Conservation (phyloP, 2,797 vertebrate species). For the Ciconia nigra region DNA sequence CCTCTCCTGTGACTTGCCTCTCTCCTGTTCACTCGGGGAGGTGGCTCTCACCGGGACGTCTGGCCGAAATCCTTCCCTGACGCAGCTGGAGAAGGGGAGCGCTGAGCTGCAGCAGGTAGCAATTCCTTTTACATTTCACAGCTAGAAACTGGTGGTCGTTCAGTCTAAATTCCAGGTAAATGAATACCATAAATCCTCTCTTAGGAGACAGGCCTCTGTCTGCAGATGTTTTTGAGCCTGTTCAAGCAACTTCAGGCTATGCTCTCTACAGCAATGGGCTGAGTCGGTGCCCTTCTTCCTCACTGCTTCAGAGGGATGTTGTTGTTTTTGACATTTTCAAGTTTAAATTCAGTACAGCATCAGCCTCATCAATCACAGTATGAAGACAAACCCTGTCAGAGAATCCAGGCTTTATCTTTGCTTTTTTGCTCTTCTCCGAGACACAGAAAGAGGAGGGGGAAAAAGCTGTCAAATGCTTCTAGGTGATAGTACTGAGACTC, state of each 20-base stretch:
- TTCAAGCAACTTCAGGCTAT: not conserved
- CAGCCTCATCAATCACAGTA: not conserved
- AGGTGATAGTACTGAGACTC: not conserved
- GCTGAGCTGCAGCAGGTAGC: not conserved
- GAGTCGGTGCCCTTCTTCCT: not conserved
- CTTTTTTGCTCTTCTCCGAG: not conserved
- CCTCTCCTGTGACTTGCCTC: not conserved
- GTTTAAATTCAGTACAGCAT: not conserved
- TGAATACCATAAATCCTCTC: not conserved
- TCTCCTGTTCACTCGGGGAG: not conserved
- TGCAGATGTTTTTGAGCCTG: not conserved
- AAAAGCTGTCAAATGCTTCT: not conserved
- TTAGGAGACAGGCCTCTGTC: not conserved
- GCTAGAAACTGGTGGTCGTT: not conserved
- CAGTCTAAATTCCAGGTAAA: not conserved
- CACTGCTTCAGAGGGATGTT: not conserved
- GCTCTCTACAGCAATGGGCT: not conserved
- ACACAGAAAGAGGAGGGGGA: not conserved
- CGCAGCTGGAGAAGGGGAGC: not conserved
- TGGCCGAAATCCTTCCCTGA: not conserved
- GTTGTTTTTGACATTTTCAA: not conserved
- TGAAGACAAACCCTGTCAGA: not conserved
- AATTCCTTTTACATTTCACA: not conserved
- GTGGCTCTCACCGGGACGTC: fast-evolving
- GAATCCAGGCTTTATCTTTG: not conserved